phyloP scores from a whole-genome alignment of 2,113 vertebrate species.

The Thymallus thymallus region DNA sequence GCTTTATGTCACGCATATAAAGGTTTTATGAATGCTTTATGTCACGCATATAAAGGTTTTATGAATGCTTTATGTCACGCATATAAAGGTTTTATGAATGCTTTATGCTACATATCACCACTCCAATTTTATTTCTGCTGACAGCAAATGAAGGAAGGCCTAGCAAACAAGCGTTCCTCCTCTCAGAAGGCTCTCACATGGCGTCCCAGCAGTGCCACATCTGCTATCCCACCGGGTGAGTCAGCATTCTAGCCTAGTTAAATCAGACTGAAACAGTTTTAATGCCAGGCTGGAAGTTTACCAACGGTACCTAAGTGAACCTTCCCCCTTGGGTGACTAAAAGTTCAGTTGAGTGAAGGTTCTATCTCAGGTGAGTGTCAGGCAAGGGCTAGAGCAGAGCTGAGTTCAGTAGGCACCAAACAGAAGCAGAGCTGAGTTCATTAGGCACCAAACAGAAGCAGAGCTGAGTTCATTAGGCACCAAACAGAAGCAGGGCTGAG shows the following conservation, averaged over 20 bases:
- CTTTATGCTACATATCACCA: background rate
- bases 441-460: too few relatives aligned
- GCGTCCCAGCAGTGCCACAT: slow-evolving; percentile 5
- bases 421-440: too few relatives aligned
- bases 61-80: background rate
- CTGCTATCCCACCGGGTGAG: background rate
- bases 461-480: too few relatives aligned
- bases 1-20: background rate
- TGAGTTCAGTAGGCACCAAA: too few relatives aligned
- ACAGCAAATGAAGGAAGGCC: background rate
- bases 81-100: background rate
- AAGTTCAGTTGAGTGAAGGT: too few relatives aligned
- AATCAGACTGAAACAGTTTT: too few relatives aligned
- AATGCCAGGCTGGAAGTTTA: background rate
- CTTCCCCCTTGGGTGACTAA: background rate
- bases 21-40: background rate
- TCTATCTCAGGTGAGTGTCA: too few relatives aligned
- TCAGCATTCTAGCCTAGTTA: background rate
- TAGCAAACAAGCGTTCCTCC: background rate
- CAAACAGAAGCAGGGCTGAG: too few relatives aligned
- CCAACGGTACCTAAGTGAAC: slow-evolving; percentile 4
- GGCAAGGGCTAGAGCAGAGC: too few relatives aligned
- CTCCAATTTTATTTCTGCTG: background rate
- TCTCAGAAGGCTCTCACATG: background rate
- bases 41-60: background rate